Evolutionary conservation across 2,113 vertebrate species (phyloP).

Genomic region (Arvicanthis niloticus): DNA sequence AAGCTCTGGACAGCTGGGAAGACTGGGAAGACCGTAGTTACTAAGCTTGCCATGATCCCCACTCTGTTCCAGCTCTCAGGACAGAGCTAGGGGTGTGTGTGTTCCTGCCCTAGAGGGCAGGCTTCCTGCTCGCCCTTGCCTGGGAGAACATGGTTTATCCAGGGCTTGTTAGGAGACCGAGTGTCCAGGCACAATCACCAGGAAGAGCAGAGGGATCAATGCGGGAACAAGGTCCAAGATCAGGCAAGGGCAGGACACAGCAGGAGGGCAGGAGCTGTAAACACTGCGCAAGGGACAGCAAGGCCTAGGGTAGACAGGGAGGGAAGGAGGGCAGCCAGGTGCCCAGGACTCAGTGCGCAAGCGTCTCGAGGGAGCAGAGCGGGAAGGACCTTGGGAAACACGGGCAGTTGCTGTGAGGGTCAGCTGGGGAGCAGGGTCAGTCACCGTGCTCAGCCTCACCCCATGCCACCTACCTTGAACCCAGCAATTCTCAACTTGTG

Average conservation of each 20-base stretch:
- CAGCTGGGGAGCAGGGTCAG: background rate
- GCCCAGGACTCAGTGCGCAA: background rate
- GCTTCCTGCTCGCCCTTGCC: background rate
- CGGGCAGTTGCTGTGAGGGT: background rate
- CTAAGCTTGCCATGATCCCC: background rate
- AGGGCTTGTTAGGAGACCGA: too few species aligned
- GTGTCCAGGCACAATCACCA: background rate
- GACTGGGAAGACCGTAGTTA: background rate
- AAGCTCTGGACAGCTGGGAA: background rate
- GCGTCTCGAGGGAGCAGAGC: background rate
- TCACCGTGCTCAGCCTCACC: background rate
- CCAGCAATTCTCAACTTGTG: too few species aligned
- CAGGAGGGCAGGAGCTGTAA: background rate
- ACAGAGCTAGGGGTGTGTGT: background rate
- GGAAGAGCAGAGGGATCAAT: background rate
- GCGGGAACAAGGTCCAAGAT: conserved; percentile 67
- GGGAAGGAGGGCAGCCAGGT: conserved; percentile 6
- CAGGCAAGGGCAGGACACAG: background rate
- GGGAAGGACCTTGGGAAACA: background rate
- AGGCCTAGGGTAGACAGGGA: background rate
- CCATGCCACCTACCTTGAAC: background rate
- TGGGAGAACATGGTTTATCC: background rate
- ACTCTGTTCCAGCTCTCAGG: background rate
- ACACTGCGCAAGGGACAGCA: background rate
- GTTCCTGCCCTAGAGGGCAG: background rate